Evolutionary conservation across 2,888 invertebrate species (phyloP), one percentile per base, ranked within the genome.

Genomic region (Octodonta nipae): DNA sequence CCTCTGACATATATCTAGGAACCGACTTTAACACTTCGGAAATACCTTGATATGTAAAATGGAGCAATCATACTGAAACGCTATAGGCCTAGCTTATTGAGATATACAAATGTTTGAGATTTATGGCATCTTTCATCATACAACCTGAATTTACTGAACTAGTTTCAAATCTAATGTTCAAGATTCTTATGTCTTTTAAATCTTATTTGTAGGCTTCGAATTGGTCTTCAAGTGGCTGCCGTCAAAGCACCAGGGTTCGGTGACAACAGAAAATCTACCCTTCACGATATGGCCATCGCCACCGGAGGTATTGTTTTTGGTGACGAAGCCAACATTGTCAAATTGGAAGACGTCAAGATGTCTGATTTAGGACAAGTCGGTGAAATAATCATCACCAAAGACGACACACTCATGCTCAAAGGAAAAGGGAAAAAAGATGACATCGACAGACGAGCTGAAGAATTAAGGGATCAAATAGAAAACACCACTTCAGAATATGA

Each of bases 211-310:
- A 47, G 63, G 43, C 48, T 66, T 26, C 57, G 63, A 26, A 64
- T 64, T 46, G 63, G 62, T 11, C 50, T 66, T n/a, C 65, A 66
- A 56, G 61, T 65, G 17, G 63, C 61, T 8, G 66, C 66, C 12
- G 65, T 67, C 3, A 67, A 67, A 51, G 66, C 66, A 8, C 66
- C 66, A 30, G 65, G 66, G 20, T 65, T 66, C 37, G 67, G 66
- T n/a, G 66, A 66, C 41, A 63, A 65, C 36, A 54, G 65, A 24
- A 66, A 65, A 50, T 54, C 63, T 2, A 64, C 64, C 6, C 47
- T 67, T 13, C 52, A 59, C 32, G 67, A 67, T 38, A 65, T 67
- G 53, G 64, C 66, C 3, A 56, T 64, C 30, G 54, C 66, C 4
- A 65, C 65, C 15, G 65, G 65, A 28, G 65, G 63, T 26, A 56